phyloP scores from a whole-genome alignment of 2,113 vertebrate genomes.

The Grallaria varia region DNA sequence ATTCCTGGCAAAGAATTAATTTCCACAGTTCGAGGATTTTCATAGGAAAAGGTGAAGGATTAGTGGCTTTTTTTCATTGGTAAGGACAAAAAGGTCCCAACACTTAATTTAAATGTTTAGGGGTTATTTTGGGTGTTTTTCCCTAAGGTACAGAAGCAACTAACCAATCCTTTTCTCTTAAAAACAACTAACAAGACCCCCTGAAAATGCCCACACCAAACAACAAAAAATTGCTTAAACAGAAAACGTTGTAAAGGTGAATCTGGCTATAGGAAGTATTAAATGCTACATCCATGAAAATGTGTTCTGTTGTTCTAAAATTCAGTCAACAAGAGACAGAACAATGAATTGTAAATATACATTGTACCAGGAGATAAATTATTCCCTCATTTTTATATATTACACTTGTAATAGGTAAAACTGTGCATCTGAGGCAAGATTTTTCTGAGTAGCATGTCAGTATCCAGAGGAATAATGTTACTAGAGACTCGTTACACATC shows the following conservation, averaged over 20 bases:
- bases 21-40: not conserved
- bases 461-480: slow-evolving; percentile 52
- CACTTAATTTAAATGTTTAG: not conserved
- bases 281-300: not conserved
- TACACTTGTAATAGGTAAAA: not conserved
- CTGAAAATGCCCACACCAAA: not conserved
- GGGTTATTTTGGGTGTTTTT: accelerated
- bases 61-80: accelerated
- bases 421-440: not conserved
- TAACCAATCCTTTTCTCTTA: not conserved
- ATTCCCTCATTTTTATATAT: not conserved
- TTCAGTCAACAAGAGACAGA: not conserved
- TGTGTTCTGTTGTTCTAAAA: not conserved
- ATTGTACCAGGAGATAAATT: not conserved
- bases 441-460: slow-evolving; percentile 36
- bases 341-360: not conserved
- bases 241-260: not conserved
- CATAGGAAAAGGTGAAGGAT: not conserved
- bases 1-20: not conserved
- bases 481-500: slow-evolving; percentile 31
- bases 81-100: accelerated
- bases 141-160: not conserved
- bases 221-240: not conserved
- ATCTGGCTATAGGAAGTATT: not conserved
- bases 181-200: not conserved